phyloP scores from a whole-genome alignment of 2,888 invertebrate genomes.

The Andrena haemorrhoa region DNA sequence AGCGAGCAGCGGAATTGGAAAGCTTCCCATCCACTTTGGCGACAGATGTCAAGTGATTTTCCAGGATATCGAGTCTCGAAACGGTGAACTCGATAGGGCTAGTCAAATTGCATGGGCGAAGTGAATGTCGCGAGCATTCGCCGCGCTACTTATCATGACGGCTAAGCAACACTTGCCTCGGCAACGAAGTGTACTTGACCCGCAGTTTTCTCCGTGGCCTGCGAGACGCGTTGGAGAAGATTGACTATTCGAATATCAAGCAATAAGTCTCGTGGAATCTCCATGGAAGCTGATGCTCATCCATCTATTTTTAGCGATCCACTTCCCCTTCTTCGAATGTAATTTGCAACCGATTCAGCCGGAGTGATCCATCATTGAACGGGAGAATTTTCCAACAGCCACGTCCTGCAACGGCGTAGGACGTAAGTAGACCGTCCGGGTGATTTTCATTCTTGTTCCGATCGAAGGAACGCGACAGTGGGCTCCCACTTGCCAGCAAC shows the following conservation, averaged over 20 bases:
- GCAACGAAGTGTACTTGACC: too few relatives aligned
- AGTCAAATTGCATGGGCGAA: too few relatives aligned
- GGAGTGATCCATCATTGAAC: background rate
- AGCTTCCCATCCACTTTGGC: too few relatives aligned
- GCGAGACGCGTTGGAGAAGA: background rate
- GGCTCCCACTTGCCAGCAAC: constrained; percentile 14
- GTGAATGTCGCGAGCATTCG: too few relatives aligned
- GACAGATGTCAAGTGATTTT: too few relatives aligned
- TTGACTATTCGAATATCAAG: background rate
- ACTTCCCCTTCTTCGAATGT: background rate
- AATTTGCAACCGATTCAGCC: background rate
- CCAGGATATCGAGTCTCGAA: too few relatives aligned
- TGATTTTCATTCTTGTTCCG: constrained; percentile 52
- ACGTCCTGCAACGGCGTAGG: background rate
- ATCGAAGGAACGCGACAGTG: constrained; percentile 41
- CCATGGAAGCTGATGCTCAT: background rate
- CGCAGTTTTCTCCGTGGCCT: background rate
- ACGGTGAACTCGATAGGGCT: too few relatives aligned
- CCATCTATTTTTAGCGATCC: background rate
- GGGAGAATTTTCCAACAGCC: constrained; percentile 10
- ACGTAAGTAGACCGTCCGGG: constrained; percentile 48
- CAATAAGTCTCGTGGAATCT: too few relatives aligned
- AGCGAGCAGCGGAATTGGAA: too few relatives aligned
- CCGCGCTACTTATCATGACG: too few relatives aligned
- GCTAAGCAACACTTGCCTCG: too few relatives aligned